These are phyloP conservation scores for Dryobotodes eremita DNA, from an alignment of 2,888 invertebrate species.

Conservation along the genomic window DNA sequence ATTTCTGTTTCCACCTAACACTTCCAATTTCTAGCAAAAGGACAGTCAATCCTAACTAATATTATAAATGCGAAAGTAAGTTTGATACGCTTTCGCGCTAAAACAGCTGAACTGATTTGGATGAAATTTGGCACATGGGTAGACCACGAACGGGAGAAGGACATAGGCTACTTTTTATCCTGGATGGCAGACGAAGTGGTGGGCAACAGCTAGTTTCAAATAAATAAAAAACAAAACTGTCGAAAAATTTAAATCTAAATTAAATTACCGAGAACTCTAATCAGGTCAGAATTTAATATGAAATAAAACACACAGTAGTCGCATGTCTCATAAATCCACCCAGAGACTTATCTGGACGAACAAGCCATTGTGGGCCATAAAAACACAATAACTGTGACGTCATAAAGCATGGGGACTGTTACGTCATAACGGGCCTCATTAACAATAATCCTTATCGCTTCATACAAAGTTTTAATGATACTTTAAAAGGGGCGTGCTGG, in stretches of 20 bases:
- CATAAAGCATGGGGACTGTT: conserved; percentile 55
- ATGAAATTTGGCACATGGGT: too few relatives aligned
- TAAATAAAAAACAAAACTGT: background rate
- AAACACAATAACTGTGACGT: conserved; percentile 65
- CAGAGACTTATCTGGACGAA: conserved; percentile 61
- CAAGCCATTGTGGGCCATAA: conserved; percentile 66
- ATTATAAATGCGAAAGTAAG: too few relatives aligned
- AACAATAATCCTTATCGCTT: conserved; percentile 86
- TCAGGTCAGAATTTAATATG: conserved; percentile 49
- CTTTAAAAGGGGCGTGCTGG: conserved; percentile 78
- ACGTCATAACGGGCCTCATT: conserved; percentile 78
- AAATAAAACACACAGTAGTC: conserved; percentile 48
- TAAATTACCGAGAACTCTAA: conserved; percentile 43
- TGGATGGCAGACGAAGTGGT: too few relatives aligned
- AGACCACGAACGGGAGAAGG: too few relatives aligned
- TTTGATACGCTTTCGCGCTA: too few relatives aligned
- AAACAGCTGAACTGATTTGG: too few relatives aligned
- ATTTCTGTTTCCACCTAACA: background rate
- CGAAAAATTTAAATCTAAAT: conserved; percentile 28
- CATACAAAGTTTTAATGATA: conserved; percentile 86
- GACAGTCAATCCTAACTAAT: background rate
- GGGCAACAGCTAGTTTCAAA: background rate
- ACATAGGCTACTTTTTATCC: too few relatives aligned
- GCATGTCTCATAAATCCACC: conserved; percentile 65
- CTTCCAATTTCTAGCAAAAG: background rate